These are phyloP conservation scores for Aleiodes alternator DNA, from an alignment of 2,888 invertebrate species.

Conservation along the genomic window DNA sequence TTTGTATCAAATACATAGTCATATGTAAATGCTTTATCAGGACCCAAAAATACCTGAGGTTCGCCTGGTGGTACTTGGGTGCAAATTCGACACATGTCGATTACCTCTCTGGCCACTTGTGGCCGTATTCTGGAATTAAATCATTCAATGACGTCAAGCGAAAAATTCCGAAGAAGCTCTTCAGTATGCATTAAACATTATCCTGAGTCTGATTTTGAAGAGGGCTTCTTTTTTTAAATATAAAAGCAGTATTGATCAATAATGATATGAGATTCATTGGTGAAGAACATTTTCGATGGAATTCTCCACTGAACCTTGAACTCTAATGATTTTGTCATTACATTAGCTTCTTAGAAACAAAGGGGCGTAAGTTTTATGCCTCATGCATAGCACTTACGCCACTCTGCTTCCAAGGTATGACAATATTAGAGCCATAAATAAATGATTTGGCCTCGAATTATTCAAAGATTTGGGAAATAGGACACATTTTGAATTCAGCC, in stretches of 20 bases:
- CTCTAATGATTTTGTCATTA: background rate
- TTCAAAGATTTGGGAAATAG: no score
- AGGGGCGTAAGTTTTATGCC: no score
- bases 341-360: background rate
- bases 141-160: constrained; percentile 9
- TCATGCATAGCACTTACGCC: no score
- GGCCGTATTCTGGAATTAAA: constrained; percentile 88
- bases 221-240: no score
- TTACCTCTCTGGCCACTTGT: constrained; percentile 92
- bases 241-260: no score
- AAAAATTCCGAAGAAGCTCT: background rate
- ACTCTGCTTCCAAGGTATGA: no score
- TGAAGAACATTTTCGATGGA: no score
- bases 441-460: no score
- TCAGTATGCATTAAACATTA: background rate
- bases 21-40: constrained; percentile 97
- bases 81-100: constrained; percentile 96
- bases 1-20: constrained; percentile 95
- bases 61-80: constrained; percentile 92
- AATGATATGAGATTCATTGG: no score
- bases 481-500: no score
- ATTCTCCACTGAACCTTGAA: no score
- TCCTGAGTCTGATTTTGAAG: background rate
- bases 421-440: no score
- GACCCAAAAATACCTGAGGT: constrained; percentile 93